Evolutionary conservation across 2,797 vertebrate species (phyloP), one percentile per base, ranked within the genome.

Genomic region (Hemitrygon akajei): DNA sequence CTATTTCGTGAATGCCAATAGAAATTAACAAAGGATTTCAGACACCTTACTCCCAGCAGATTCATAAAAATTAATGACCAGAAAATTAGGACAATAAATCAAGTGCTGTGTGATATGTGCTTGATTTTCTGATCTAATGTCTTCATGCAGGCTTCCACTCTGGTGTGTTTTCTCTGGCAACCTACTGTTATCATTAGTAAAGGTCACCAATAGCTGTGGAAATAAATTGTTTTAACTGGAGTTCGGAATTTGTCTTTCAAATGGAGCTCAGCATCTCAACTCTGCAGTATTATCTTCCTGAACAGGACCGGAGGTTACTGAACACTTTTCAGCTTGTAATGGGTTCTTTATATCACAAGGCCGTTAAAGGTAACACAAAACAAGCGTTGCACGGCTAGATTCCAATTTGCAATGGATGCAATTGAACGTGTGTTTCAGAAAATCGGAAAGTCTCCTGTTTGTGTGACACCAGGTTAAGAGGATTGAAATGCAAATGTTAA

Each of bases 401-500:
- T 86, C 58, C 56, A 86, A 86, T 60, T 60, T 11, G 27, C 56
- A 60, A 86, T n/a, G 58, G 56, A 86, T 60, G 56, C 12, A 12
- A 84, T 60, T 58, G 82, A 27, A 58, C 12, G 82, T 60, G 82
- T 86, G 30, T 60, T 86, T 86, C 82, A 30, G 82, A 86, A 86
- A 86, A 56, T 47, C 7, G 5, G 22, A 47, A 82, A 18, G 56
- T 60, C 56, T 30, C 47, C 27, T 84, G 14, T 84, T n/a, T 60
- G 25, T 84, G 80, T 25, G 40, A 47, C 18, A 1, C 37, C 20
- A 79, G n/a, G 81, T 60, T 80, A 86, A 86, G 82, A 86, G 82
- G 82, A 60, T 60, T 30, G 56, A 86, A 30, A 86, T 86, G 82
- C 27, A 86, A 86, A 86, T 86, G 86, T 86, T 6, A 60, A 86